Evolutionary conservation across 1,140 invertebrate genomes (phyloP).

Genomic region (Phenacoccus solenopsis): DNA sequence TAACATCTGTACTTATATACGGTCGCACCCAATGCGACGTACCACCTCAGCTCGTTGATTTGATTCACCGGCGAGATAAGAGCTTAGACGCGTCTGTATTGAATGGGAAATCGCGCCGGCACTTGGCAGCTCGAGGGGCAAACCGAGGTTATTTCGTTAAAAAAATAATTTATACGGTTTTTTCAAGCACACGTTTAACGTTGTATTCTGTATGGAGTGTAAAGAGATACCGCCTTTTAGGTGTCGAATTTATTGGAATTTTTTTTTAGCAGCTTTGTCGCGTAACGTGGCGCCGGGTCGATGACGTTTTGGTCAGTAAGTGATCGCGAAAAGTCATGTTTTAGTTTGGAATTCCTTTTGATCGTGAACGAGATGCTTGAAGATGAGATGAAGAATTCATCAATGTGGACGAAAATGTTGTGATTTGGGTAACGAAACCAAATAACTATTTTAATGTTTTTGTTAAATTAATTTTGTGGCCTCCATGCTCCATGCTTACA

Average conservation of each 20-base stretch:
- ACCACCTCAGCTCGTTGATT: conserved; percentile 14
- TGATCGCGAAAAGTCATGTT: too few relatives aligned
- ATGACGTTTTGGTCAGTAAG: too few relatives aligned
- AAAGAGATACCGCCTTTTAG: neutral
- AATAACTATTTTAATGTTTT: too few relatives aligned
- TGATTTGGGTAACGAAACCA: too few relatives aligned
- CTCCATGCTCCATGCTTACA: too few relatives aligned
- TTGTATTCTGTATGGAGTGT: neutral
- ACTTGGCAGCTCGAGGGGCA: neutral
- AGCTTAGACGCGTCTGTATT: neutral
- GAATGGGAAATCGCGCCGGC: neutral
- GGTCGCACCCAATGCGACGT: conserved; percentile 15
- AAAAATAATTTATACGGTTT: neutral
- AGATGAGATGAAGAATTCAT: too few relatives aligned
- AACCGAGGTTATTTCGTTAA: neutral
- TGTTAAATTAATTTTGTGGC: too few relatives aligned
- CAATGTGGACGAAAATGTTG: too few relatives aligned
- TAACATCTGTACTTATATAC: conserved; percentile 15
- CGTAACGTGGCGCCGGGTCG: too few relatives aligned
- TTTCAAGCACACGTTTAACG: neutral
- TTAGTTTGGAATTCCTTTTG: too few relatives aligned
- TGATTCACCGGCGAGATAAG: conserved; percentile 12
- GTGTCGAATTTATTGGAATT: neutral
- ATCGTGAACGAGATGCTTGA: too few relatives aligned
- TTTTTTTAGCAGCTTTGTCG: neutral